Evolutionary conservation across 2,888 invertebrate species (phyloP), one percentile per base, ranked within the genome.

Genomic region (Agriopis marginaria): DNA sequence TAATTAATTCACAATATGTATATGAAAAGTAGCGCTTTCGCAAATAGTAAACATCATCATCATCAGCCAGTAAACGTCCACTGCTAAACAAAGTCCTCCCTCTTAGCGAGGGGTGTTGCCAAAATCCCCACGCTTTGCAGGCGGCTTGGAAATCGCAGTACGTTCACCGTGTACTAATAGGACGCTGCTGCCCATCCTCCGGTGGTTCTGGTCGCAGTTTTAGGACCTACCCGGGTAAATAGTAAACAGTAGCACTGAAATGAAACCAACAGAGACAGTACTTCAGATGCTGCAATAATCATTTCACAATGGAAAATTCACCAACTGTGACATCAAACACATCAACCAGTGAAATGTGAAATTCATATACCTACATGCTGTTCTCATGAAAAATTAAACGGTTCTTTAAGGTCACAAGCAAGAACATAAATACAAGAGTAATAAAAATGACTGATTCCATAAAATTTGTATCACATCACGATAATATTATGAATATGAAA

Each of bases 351-450:
- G 51, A 51, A 62, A 23, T 56, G 39, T 44, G 51, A 61, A 63
- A 51, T 62, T 67, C 51, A 23, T 23, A 23, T 23, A 23, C 17
- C 56, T 45, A 63, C 51, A 39, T n/a, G 10, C 45, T 45, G 60
- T 17, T 54, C 47, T 60, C 45, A 55, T 54, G 66, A 54, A 66
- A 61, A 61, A 61, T 60, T 60, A 59, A 66, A 54, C n/a, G 23
- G 45, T 54, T 54, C 1, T 8, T n/a, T 56, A 49, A 66, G 60
- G 60, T 66, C 60, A 47, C 32, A 23, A 39, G 44, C 53, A 44
- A 42, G 53, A 63, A 63, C 54, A 54, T 54, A 53, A 17, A 14
- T 32, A 49, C 50, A 40, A 23, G 17, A 23, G 17, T 23, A 39
- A 50, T 59, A 56, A 65, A 42, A 65, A 50, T 11, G 49, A 32